These are phyloP conservation scores for Diaphora mendica DNA, from an alignment of 2,888 invertebrate species.

Conservation along the genomic window DNA sequence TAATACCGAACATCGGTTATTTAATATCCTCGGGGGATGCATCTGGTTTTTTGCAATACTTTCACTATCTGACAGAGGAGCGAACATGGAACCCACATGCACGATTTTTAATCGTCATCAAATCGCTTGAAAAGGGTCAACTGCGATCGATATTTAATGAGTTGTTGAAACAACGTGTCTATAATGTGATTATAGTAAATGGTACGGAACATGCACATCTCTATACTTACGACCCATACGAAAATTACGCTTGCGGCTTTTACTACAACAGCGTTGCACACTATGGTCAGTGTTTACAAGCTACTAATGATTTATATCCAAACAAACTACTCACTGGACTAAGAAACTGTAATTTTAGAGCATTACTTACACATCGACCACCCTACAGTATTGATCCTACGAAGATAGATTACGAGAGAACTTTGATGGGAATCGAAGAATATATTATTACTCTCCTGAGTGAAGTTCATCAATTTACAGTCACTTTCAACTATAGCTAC, in stretches of 20 bases:
- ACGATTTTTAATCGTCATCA: constrained; percentile 57
- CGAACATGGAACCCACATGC: constrained; percentile 58
- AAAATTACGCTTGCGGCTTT: constrained; percentile 67
- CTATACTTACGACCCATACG: constrained; percentile 67
- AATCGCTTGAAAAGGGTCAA: constrained; percentile 31
- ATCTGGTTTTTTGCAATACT: constrained; percentile 36
- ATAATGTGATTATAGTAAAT: constrained; percentile 58
- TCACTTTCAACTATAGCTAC: constrained; percentile 34
- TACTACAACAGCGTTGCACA: constrained; percentile 56
- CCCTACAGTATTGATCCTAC: constrained; percentile 55
- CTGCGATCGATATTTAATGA: constrained; percentile 41
- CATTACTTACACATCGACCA: constrained; percentile 47
- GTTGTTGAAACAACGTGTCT: constrained; percentile 52
- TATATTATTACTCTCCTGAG: constrained; percentile 33
- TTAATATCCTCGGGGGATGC: constrained; percentile 44
- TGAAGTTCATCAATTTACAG: constrained; percentile 36
- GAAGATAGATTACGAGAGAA: constrained; percentile 16
- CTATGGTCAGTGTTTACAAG: constrained; percentile 58
- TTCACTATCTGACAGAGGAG: constrained; percentile 46
- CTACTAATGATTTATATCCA: constrained; percentile 47
- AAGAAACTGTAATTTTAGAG: constrained; percentile 60
- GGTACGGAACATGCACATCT: constrained; percentile 52
- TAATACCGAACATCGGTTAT: constrained; percentile 45
- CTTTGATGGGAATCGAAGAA: constrained; percentile 42
- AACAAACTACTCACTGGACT: constrained; percentile 57